Percentiles rank a stretch among this genome's conserved stretches.
These are phyloP conservation scores for Agrotis ipsilon DNA, from an alignment of 2,888 invertebrate species.

Conservation along the genomic window DNA sequence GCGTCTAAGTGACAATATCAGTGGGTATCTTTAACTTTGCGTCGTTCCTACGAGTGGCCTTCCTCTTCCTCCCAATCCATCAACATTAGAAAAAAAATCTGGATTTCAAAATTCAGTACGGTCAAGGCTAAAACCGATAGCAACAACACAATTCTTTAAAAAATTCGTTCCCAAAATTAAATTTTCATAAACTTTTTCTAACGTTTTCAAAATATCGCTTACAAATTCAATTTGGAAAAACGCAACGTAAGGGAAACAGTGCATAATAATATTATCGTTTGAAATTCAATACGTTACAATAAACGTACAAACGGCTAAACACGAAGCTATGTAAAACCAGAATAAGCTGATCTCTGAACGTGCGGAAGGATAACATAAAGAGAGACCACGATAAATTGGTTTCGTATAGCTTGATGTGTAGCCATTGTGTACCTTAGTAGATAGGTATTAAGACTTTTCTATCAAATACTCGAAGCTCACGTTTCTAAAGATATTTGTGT, in stretches of 20 bases:
- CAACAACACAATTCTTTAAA: conserved; percentile 17
- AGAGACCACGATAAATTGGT: too few species aligned
- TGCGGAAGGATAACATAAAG: too few species aligned
- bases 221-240: conserved; percentile 8
- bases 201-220: not conserved
- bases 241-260: not conserved
- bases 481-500: conserved; percentile 38
- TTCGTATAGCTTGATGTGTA: too few species aligned
- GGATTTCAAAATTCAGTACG: not conserved
- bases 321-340: too few species aligned
- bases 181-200: conserved; percentile 38
- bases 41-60: too few species aligned
- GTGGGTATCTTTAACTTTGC: too few species aligned
- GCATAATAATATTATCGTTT: conserved; percentile 19
- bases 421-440: too few species aligned
- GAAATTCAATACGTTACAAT: conserved; percentile 24
- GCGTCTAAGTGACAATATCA: too few species aligned
- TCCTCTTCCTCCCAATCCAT: too few species aligned
- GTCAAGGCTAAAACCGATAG: conserved; percentile 17
- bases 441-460: not conserved
- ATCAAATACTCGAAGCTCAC: conserved; percentile 35
- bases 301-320: not conserved
- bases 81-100: not conserved
- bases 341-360: too few species aligned
- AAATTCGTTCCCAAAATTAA: conserved; percentile 12